phyloP scores from a whole-genome alignment of 2,113 vertebrate species.

The Gadus macrocephalus region DNA sequence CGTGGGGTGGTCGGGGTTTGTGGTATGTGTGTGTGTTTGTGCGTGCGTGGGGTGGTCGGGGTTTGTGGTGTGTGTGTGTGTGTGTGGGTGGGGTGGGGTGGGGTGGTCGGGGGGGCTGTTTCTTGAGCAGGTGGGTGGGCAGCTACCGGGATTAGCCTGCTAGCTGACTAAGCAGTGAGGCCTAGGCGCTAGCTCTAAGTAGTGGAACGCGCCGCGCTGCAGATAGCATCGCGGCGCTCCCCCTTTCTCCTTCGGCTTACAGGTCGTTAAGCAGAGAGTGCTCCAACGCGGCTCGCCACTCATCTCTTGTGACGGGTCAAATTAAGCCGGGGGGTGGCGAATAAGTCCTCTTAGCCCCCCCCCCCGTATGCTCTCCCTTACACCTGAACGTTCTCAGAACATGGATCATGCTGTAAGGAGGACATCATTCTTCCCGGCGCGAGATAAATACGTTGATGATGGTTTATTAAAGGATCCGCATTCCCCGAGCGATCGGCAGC shows the following conservation, averaged over 20 bases:
- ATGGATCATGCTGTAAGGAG: too few species aligned
- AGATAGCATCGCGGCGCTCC: conserved; percentile 58
- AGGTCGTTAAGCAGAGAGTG: conserved; percentile 45
- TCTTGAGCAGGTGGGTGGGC: neutral
- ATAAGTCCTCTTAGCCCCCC: neutral
- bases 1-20: too few species aligned
- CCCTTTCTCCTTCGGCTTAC: conserved; percentile 62
- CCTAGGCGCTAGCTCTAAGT: conserved; percentile 49
- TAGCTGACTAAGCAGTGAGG: conserved; percentile 55
- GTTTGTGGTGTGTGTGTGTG: too few species aligned
- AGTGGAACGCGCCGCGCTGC: conserved; percentile 55
- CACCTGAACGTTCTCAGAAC: too few species aligned
- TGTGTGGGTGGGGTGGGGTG: neutral
- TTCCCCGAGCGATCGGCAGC: too few species aligned
- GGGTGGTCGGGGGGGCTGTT: too few species aligned
- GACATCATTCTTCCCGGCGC: too few species aligned
- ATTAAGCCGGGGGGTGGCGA: conserved; percentile 16
- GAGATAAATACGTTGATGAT: neutral
- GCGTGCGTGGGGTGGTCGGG: too few species aligned
- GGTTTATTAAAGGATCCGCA: too few species aligned
- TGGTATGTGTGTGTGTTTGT: too few species aligned
- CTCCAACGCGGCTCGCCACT: conserved; percentile 53
- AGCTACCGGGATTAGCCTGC: conserved; percentile 45
- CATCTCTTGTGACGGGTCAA: conserved; percentile 59
- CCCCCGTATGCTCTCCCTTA: neutral